Base-by-base conservation (phyloP, 1,140 invertebrate species). In the Pollicipes pollicipes region DNA sequence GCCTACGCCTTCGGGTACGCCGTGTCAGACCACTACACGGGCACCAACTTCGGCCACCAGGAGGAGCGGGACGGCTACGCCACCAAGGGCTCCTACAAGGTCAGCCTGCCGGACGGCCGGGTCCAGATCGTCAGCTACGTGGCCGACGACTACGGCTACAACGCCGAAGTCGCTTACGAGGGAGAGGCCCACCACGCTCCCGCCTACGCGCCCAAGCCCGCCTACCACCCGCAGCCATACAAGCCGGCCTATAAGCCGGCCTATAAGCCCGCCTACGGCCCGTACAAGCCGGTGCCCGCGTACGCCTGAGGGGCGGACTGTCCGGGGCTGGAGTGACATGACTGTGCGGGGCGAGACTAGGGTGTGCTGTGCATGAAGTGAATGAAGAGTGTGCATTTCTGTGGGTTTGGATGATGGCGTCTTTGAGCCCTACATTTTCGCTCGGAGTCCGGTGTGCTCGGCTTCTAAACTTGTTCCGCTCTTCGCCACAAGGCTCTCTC, bases 41-140 rank as follows among this genome's bases (percentile, higher is more conserved):
- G 73, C 2, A 73, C 68, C 63, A 68, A 76, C 58, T 76, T 72
- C 70, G 75, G 74, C 13, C 74, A 76, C 71, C 67, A 31, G 17
- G 73, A 76, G 69, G 24, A 67, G 4, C 30, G 71, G 30, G 37
- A 70, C 27, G 73, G 75, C 27, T 31, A 69, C 8, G 10, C 58
- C 29, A 74, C 74, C 2, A 70, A 63, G 68, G 75, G 75, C 1
- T 64, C 68, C 3, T 76, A 76, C 73, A 74, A 71, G 64, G 75
- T 74, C 28, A 68, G 66, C 24, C 72, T 75, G 26, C 75, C 75
- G 21, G 74, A 76, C 58, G 75, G 75, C 1, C 68, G 74, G 3
- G 89, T 87, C 79, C 90, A 91, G 81, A 84, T 90, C 76, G 88
- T 93, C 66, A 85, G 88, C 77, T 93, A 92, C 79, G 86, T 88